These are phyloP conservation scores for Balaenoptera acutorostrata DNA, from an alignment of 2,113 vertebrate genomes.

Conservation along the genomic window DNA sequence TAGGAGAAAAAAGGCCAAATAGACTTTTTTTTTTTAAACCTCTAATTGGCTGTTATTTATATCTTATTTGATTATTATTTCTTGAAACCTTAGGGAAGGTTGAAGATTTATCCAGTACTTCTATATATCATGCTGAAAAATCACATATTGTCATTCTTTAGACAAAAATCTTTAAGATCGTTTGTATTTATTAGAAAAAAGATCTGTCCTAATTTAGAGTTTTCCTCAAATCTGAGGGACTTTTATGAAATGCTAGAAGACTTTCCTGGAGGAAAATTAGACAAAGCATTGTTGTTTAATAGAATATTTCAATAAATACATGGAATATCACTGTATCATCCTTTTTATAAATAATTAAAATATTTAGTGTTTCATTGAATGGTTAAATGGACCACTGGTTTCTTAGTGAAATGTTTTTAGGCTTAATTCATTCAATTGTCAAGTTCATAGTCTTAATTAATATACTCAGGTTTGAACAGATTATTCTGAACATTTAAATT, in stretches of 20 bases:
- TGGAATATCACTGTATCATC: conserved; percentile 71
- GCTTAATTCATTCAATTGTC: conserved; percentile 78
- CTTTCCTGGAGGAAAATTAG: conserved; percentile 77
- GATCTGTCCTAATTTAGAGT: conserved; percentile 70
- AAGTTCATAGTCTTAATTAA: conserved; percentile 76
- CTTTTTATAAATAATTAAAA: conserved; percentile 72
- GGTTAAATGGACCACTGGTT: conserved; percentile 83
- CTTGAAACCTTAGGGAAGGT: conserved; percentile 36
- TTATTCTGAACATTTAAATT: conserved; percentile 73
- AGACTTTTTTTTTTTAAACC: neutral
- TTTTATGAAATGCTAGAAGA: conserved; percentile 72
- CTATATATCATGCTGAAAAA: conserved; percentile 34
- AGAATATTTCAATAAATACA: conserved; percentile 75
- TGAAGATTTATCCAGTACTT: conserved; percentile 38
- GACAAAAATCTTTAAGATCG: conserved; percentile 26
- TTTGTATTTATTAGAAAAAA: conserved; percentile 43
- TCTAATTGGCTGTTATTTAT: neutral
- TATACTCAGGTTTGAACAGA: conserved; percentile 83
- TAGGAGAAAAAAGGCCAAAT: neutral
- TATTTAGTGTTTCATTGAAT: conserved; percentile 70
- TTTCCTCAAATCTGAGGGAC: conserved; percentile 64
- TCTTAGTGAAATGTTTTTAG: conserved; percentile 80
- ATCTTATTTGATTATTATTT: neutral
- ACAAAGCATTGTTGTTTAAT: conserved; percentile 75
- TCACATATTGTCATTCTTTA: conserved; percentile 27